These are phyloP conservation scores for Phylloscopus trochilus DNA, from an alignment of 2,113 vertebrate species.

Conservation along the genomic window DNA sequence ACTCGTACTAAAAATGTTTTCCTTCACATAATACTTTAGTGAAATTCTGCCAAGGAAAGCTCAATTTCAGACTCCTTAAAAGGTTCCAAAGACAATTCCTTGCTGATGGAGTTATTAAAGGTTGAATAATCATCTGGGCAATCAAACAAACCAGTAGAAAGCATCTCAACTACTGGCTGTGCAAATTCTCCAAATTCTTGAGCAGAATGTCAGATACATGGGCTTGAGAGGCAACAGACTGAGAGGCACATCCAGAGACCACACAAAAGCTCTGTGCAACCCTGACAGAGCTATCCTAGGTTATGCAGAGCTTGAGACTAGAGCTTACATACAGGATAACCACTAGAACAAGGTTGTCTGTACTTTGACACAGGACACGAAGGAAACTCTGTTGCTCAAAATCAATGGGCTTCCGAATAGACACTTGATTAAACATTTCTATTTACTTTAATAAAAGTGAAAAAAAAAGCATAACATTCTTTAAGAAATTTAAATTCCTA, in stretches of 20 bases:
- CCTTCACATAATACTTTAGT: neutral
- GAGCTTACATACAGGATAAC: neutral
- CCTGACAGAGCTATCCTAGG: neutral
- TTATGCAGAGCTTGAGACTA: neutral
- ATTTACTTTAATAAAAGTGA: neutral
- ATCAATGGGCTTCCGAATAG: neutral
- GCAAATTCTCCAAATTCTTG: neutral
- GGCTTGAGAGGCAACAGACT: neutral
- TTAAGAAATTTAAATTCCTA: neutral
- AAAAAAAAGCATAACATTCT: neutral
- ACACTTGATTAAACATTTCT: neutral
- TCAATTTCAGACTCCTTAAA: neutral
- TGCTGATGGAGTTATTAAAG: neutral
- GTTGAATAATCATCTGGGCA: neutral
- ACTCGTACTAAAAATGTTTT: neutral
- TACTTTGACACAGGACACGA: neutral
- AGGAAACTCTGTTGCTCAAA: neutral
- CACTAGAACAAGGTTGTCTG: neutral
- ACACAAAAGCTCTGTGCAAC: neutral
- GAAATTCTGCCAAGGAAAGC: neutral
- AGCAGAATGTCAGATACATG: neutral
- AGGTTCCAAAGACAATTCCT: neutral
- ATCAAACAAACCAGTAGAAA: neutral
- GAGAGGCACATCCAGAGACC: neutral
- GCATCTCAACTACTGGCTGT: neutral